phyloP scores from a whole-genome alignment of 2,797 vertebrate genomes.

The Cichlasoma orientale region DNA sequence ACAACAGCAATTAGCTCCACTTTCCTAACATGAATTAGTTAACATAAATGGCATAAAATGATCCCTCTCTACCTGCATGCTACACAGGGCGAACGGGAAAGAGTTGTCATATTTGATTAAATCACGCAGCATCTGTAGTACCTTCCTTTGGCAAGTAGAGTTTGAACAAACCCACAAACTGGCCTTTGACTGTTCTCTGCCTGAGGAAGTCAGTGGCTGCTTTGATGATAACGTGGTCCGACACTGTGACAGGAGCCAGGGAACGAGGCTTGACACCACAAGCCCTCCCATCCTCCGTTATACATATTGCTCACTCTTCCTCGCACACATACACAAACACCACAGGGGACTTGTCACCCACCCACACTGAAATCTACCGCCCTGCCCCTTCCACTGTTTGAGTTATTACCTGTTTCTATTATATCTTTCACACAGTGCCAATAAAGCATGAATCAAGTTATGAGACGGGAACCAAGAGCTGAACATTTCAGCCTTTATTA shows the following conservation, averaged over 20 bases:
- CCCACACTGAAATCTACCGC: slow-evolving; percentile 28
- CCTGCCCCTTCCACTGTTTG: slow-evolving; percentile 20
- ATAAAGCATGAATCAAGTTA: slow-evolving; percentile 59
- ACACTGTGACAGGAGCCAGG: slow-evolving; percentile 60
- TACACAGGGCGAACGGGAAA: neutral
- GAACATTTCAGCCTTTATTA: slow-evolving; percentile 46
- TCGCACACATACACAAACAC: slow-evolving; percentile 36
- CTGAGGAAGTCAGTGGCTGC: slow-evolving; percentile 41
- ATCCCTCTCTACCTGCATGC: slow-evolving; percentile 15
- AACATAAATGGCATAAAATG: slow-evolving; percentile 16
- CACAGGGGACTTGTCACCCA: slow-evolving; percentile 41
- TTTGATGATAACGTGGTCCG: slow-evolving; percentile 60
- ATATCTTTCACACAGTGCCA: slow-evolving; percentile 46
- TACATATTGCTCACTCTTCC: slow-evolving; percentile 43
- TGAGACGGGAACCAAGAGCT: slow-evolving; percentile 29
- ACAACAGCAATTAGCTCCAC: slow-evolving; percentile 3
- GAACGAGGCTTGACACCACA: slow-evolving; percentile 50
- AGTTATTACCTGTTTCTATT: slow-evolving; percentile 65
- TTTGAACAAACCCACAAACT: slow-evolving; percentile 54
- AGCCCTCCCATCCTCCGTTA: slow-evolving; percentile 40
- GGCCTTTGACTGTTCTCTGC: slow-evolving; percentile 48
- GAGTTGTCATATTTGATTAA: slow-evolving; percentile 38
- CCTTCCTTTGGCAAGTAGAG: slow-evolving; percentile 20
- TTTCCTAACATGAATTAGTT: slow-evolving; percentile 5
- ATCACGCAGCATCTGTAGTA: slow-evolving; percentile 27